Conservation (phyloP, 1,140 invertebrate genomes). For the Melitaea cinxia region DNA sequence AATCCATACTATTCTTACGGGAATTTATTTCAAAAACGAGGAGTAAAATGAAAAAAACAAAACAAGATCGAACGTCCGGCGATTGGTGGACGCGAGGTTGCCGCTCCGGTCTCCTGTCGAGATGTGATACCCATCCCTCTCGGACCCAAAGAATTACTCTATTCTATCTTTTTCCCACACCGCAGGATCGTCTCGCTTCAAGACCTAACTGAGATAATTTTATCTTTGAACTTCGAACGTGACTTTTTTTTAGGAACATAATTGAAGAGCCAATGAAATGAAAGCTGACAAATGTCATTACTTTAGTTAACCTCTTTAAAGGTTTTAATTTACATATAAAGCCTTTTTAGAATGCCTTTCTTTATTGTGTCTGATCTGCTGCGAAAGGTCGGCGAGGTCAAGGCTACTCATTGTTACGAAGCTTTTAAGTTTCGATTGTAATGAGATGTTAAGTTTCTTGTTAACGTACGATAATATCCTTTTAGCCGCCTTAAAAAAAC, state of each 20-base stretch:
- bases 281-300: conserved; percentile 30
- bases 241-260: conserved; percentile 61
- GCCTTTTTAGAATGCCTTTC: not conserved
- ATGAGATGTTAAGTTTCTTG: not conserved
- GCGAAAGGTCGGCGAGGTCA: not conserved
- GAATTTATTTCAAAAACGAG: conserved; percentile 24
- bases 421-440: not conserved
- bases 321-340: conserved; percentile 3
- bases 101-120: conserved; percentile 65
- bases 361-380: not conserved
- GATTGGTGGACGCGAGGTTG: conserved; percentile 79
- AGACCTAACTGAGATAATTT: conserved; percentile 79
- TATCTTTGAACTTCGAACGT: conserved; percentile 73
- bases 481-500: too few species aligned
- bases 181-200: conserved; percentile 76
- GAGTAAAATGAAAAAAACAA: conserved; percentile 50
- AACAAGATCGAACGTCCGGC: conserved; percentile 64
- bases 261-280: conserved; percentile 55
- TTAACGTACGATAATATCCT: too few species aligned
- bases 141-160: conserved; percentile 31
- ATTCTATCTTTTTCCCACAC: conserved; percentile 50
- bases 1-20: conserved; percentile 42
- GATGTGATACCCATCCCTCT: conserved; percentile 58
- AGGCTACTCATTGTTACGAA: not conserved
- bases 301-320: not conserved